Conservation (phyloP, 2,113 vertebrate species). For the Anhinga anhinga region DNA sequence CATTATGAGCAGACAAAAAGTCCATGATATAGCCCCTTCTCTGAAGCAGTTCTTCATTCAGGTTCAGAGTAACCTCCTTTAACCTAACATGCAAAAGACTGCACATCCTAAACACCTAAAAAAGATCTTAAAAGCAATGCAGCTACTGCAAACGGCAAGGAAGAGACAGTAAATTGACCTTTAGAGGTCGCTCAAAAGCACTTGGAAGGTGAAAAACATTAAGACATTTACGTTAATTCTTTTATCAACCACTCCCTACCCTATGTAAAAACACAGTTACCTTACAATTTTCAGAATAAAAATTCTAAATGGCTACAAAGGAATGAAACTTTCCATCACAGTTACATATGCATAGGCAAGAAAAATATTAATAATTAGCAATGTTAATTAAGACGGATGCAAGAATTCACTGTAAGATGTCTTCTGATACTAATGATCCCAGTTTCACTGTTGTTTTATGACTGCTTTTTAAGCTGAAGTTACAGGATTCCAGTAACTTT, state of each 20-base stretch:
- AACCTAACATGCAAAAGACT: background rate
- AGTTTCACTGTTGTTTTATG: background rate
- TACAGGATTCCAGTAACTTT: background rate
- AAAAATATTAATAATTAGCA: background rate
- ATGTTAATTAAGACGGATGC: background rate
- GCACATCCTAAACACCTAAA: background rate
- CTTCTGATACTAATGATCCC: background rate
- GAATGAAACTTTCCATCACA: background rate
- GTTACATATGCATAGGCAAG: background rate
- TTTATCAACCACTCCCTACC: background rate
- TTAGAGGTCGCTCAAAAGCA: background rate
- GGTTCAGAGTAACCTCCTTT: background rate
- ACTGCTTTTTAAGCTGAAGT: background rate
- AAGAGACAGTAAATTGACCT: background rate
- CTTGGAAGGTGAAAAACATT: accelerated
- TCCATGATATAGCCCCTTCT: background rate
- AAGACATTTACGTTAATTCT: background rate
- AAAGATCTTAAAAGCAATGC: background rate
- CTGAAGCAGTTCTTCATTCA: background rate
- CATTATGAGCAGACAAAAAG: background rate
- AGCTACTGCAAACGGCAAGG: background rate
- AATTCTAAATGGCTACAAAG: background rate
- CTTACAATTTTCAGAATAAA: background rate
- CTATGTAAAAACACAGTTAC: background rate
- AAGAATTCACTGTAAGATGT: background rate